Conservation (phyloP, 2,888 invertebrate genomes). For the Meloe dianella region DNA sequence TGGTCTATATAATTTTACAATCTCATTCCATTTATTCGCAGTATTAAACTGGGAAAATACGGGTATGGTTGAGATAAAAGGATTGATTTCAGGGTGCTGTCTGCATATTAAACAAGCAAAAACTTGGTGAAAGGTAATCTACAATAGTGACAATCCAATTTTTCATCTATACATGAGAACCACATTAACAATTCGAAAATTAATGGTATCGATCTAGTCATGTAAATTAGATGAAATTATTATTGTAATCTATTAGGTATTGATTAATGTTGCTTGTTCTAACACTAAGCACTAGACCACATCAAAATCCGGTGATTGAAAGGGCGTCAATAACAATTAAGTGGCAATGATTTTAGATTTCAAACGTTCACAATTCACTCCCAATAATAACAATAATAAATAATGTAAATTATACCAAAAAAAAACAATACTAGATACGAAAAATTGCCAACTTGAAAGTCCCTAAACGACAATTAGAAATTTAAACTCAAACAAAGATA, state of each 20-base stretch:
- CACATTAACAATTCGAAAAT: background rate
- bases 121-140: background rate
- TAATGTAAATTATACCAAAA: too few species aligned
- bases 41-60: background rate
- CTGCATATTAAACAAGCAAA: conserved; percentile 1
- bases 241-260: background rate
- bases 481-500: background rate
- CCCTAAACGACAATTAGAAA: background rate
- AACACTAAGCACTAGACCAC: background rate
- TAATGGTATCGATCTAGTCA: background rate
- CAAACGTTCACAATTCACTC: background rate
- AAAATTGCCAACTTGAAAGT: background rate
- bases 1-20: conserved; percentile 3
- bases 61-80: background rate
- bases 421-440: background rate
- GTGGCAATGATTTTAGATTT: background rate
- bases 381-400: background rate
- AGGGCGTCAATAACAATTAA: background rate
- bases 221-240: background rate
- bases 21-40: background rate
- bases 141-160: background rate
- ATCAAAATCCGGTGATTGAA: background rate
- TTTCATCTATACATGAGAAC: background rate
- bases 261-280: background rate
- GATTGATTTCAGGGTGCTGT: conserved; percentile 3